Base-by-base conservation (phyloP, 2,888 invertebrate genomes). In the Yponomeuta plumbellus region DNA sequence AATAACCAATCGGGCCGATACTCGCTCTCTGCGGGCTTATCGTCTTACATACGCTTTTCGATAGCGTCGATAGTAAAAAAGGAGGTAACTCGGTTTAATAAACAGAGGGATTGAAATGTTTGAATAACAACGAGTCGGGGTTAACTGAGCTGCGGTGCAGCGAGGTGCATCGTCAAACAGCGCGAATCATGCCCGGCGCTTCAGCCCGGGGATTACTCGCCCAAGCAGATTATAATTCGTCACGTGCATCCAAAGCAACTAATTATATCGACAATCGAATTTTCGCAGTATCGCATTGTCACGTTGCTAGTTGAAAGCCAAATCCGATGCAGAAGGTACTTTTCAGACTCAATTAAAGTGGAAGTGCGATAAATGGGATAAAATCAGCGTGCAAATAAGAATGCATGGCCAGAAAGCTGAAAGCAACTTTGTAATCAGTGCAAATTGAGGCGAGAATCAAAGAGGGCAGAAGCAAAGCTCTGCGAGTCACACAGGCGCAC, bases 181-280 rank as follows among this genome's bases (percentile, higher is more conserved):
- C 56, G 67, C 57, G 66, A 67, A 52, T 76, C 84, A 84, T 80
- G 81, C 75, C 75, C 68, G 66, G 66, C 71, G 70, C 70, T 72
- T 68, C 66, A 74, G 74, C 73, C 67, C 68, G 69, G 74, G 82
- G 83, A 84, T 85, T 85, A 85, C 74, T 69, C 70, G 68, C 69
- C 71, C 69, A 72, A 70, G 70, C 76, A 78, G 80, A 84, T 85
- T 83, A 86, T 84, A 83, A 80, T 80, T 82, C 80, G 76, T 80
- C 84, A 85, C 83, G 80, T 73, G 73, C 80, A 71, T 69, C 71
- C 73, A 70, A 75, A 71, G 74, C 71, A 72, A 72, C 74, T 76
- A 75, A 80, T 79, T 79, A 80, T 78, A 69, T 75, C 73, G 71
- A 70, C 70, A 72, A 69, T 66, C 56, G 26, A 67, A 63, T 69